phyloP scores from a whole-genome alignment of 2,888 invertebrate genomes.

The Branchipolynoe longqiensis region DNA sequence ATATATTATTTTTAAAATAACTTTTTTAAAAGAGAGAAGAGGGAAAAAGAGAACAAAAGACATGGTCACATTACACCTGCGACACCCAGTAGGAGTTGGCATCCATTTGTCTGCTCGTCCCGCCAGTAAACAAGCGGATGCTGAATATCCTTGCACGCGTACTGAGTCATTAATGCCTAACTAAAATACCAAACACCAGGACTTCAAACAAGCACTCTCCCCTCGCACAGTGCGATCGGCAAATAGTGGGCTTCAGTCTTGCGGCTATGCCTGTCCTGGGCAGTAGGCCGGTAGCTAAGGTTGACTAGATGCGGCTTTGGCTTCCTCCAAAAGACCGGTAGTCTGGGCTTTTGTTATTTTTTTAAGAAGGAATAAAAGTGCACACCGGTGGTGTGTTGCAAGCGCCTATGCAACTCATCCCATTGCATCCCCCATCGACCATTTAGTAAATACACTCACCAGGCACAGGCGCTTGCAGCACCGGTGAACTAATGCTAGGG shows the following conservation, averaged over 20 bases:
- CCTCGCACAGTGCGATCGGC: neutral
- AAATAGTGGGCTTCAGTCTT: neutral
- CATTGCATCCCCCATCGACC: slow-evolving; percentile 17
- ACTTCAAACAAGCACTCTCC: slow-evolving; percentile 23
- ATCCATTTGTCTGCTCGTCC: neutral
- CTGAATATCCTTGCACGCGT: slow-evolving; percentile 18
- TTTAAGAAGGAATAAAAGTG: too few species aligned
- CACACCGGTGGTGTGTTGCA: slow-evolving; percentile 9
- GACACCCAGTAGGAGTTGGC: slow-evolving; percentile 24
- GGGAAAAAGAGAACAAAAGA: too few species aligned
- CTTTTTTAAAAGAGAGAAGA: too few species aligned
- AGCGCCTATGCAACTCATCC: slow-evolving; percentile 23
- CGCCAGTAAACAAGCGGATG: slow-evolving; percentile 14
- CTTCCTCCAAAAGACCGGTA: neutral
- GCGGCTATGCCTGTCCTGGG: neutral
- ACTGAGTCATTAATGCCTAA: slow-evolving; percentile 39
- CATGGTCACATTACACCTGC: slow-evolving; percentile 46
- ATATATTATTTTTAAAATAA: slow-evolving; percentile 51
- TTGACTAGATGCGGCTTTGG: slow-evolving; percentile 39
- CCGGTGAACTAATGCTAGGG: slow-evolving; percentile 14
- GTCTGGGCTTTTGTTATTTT: slow-evolving; percentile 37
- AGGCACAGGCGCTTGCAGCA: slow-evolving; percentile 28
- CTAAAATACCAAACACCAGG: slow-evolving; percentile 31
- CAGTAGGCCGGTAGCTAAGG: neutral
- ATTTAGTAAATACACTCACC: slow-evolving; percentile 40